A percentile compares a stretch with the other conserved stretches of the same genome.
Evolutionary conservation across 2,113 vertebrate species (phyloP).

Genomic region (Ailurus styani): DNA sequence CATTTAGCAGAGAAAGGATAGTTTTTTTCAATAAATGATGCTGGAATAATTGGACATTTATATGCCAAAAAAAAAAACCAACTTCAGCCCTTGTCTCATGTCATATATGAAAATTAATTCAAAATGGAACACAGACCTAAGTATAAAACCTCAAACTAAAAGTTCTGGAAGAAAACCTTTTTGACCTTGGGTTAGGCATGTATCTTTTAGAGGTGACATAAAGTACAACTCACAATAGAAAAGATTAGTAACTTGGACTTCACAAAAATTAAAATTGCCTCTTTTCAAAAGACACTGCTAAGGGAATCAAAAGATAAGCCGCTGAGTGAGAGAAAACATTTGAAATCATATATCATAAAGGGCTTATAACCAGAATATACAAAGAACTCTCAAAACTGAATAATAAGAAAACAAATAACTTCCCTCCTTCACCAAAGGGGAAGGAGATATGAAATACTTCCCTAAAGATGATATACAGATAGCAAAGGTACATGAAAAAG

Average conservation of each 20-base stretch:
- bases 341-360: background rate
- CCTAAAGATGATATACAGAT: background rate
- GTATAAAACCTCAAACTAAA: background rate
- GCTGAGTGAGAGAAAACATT: background rate
- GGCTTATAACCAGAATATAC: background rate
- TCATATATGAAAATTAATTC: background rate
- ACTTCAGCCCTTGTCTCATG: background rate
- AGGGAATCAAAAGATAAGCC: background rate
- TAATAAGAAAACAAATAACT: background rate
- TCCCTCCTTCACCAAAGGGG: background rate
- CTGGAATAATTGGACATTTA: background rate
- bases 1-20: background rate
- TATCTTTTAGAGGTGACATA: background rate
- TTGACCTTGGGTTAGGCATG: background rate
- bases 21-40: background rate
- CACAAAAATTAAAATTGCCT: background rate
- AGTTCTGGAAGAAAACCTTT: background rate
- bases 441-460: background rate
- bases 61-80: background rate
- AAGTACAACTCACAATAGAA: background rate
- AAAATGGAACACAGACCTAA: background rate
- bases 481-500: background rate
- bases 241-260: background rate
- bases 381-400: background rate
- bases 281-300: background rate